Evolutionary conservation across 2,888 invertebrate species (phyloP), one percentile per base, ranked within the genome.

Genomic region (Amphimallon solstitiale): DNA sequence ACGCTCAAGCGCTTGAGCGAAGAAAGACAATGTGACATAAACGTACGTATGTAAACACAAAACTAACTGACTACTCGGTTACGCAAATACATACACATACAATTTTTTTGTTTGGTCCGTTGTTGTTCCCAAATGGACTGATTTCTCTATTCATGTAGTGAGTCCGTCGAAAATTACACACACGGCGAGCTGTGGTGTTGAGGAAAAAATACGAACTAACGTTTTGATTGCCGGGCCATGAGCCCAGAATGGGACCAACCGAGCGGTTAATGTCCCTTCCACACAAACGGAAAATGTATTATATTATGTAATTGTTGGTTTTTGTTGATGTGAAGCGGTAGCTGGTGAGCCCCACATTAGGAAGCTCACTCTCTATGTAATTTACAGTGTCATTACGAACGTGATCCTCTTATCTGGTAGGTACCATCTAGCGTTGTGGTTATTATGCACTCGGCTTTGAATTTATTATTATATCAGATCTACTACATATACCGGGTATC

Each of bases 351-450:
- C 34, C 34, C 51, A 17, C 51, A 51, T 51, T 51, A 51, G 51
- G 34, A 7, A 51, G 14, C 35, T 6, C 12, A n/a, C 38, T 1
- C n/a, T 38, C 21, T 19, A 19, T 38, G 54, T 54, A 54, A 54
- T 54, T 54, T 54, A 54, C 54, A 38, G 40, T 54, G 54, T 54
- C 54, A 54, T 54, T 54, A 54, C 54, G 40, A 21, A 54, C 40
- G 21, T 38, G 54, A 51, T 51, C 38, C 21, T n/a, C 40, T 54
- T 54, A 54, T 54, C 54, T 54, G 40, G n/a, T 17, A 38, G 40
- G 40, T 54, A 54, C 19, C 38, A 54, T 54, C 54, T 21, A 34
- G 52, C 52, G 3, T n/a, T 7, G 21, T 38, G n/a, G 54, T 52
- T 52, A 10, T 15, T 10, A n/a, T 34, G 19, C 12, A 23, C 23